Conservation (phyloP, 2,113 vertebrate species). For the Crotalus horridus region DNA sequence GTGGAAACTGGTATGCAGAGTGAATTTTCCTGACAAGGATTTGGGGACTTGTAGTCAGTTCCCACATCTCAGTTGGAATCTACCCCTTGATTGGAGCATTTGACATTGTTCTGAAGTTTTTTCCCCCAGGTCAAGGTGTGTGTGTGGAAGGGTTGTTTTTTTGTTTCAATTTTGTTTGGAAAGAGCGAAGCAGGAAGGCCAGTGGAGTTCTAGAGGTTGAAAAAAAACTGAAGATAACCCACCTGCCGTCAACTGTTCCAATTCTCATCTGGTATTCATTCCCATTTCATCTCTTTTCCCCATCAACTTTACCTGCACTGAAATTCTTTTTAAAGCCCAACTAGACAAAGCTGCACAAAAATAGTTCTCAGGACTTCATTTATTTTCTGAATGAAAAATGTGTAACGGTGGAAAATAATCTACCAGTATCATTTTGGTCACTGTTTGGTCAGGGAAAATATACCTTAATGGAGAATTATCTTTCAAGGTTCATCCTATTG, state of each 20-base stretch:
- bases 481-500: background rate
- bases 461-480: background rate
- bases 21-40: background rate
- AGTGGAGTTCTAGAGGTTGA: too few species aligned
- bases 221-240: background rate
- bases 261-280: background rate
- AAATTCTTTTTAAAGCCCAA: background rate
- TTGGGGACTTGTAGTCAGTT: background rate
- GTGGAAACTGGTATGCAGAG: too few species aligned
- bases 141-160: background rate
- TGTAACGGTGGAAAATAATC: background rate
- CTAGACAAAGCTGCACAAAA: background rate
- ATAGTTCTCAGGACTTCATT: background rate
- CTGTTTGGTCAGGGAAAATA: background rate
- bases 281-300: background rate
- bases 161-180: background rate
- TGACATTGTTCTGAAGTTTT: background rate
- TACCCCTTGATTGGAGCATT: background rate
- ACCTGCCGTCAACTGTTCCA: background rate
- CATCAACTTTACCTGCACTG: background rate
- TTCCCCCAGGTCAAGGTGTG: background rate
- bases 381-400: background rate
- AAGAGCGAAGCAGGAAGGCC: background rate
- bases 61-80: background rate
- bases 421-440: background rate